A percentile compares a stretch with the other conserved stretches of the same genome.
Evolutionary conservation across 2,113 vertebrate species (phyloP).

Genomic region (Cottus gobio): DNA sequence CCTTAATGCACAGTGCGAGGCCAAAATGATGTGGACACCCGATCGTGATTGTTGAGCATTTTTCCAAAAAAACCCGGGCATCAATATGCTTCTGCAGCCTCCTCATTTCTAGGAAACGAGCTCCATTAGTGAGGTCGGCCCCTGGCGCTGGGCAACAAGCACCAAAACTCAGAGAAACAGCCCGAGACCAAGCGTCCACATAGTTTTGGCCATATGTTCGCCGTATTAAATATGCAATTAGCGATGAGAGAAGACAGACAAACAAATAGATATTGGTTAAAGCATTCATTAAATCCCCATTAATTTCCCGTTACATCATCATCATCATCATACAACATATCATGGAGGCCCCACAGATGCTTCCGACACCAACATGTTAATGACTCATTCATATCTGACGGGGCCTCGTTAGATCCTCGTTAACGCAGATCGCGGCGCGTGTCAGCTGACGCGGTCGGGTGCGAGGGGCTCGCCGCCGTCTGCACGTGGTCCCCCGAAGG

Average conservation of each 20-base stretch:
- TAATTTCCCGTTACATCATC: constrained; percentile 26
- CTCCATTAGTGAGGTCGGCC: neutral
- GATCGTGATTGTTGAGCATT: neutral
- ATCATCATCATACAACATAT: neutral
- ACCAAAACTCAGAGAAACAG: neutral
- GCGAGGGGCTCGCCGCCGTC: no score
- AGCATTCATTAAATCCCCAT: constrained; percentile 35
- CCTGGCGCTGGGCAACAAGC: neutral
- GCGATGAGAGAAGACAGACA: neutral
- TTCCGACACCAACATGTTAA: constrained; percentile 44
- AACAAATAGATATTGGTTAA: neutral
- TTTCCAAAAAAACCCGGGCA: neutral
- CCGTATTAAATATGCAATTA: neutral
- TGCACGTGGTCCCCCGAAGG: neutral
- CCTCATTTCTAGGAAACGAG: neutral
- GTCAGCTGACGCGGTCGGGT: constrained; percentile 15
- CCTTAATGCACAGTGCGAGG: neutral
- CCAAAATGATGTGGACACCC: neutral
- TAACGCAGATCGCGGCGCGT: constrained; percentile 50
- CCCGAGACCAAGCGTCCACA: neutral
- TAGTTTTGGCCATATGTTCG: neutral
- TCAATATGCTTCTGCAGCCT: neutral
- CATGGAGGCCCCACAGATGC: constrained; percentile 41
- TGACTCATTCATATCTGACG: constrained; percentile 64
- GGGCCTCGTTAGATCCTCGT: constrained; percentile 49